Percentiles rank a stretch among this genome's conserved stretches.
phyloP scores from a whole-genome alignment of 2,888 invertebrate genomes.

The Lycia hirtaria region DNA sequence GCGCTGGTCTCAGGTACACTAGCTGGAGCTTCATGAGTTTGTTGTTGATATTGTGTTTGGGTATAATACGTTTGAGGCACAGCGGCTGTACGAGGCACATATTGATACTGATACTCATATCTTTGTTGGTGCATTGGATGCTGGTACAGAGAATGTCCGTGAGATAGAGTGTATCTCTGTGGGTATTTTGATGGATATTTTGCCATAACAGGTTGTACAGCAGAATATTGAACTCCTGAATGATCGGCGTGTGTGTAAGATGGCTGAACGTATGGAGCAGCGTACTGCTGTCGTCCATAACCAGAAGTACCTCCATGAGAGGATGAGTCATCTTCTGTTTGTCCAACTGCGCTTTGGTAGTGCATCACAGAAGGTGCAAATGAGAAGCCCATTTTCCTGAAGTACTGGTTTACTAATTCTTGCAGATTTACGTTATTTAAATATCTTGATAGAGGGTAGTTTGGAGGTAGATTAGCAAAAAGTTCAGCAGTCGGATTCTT shows the following conservation, averaged over 20 bases:
- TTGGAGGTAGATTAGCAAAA: slow-evolving; percentile 84
- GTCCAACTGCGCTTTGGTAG: slow-evolving; percentile 57
- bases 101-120: slow-evolving; percentile 70
- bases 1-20: slow-evolving; percentile 40
- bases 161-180: slow-evolving; percentile 60
- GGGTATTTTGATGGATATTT: slow-evolving; percentile 70
- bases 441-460: slow-evolving; percentile 81
- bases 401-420: slow-evolving; percentile 82
- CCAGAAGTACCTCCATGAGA: slow-evolving; percentile 43
- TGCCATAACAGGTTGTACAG: slow-evolving; percentile 80
- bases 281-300: slow-evolving; percentile 68
- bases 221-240: slow-evolving; percentile 79
- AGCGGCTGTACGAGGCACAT: slow-evolving; percentile 58
- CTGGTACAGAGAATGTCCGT: slow-evolving; percentile 64
- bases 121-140: slow-evolving; percentile 63
- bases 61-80: slow-evolving; percentile 62
- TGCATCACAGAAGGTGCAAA: slow-evolving; percentile 72
- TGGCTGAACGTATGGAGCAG: slow-evolving; percentile 70
- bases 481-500: slow-evolving; percentile 80
- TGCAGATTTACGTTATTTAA: slow-evolving; percentile 85
- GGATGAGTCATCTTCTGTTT: slow-evolving; percentile 47
- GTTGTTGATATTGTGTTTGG: slow-evolving; percentile 65
- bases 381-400: slow-evolving; percentile 74
- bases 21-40: slow-evolving; percentile 47
- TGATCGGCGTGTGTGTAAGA: slow-evolving; percentile 74